Percentiles rank a stretch among this genome's conserved stretches.
Conservation (phyloP, 2,888 invertebrate genomes). For the Flexamia atlantica region DNA sequence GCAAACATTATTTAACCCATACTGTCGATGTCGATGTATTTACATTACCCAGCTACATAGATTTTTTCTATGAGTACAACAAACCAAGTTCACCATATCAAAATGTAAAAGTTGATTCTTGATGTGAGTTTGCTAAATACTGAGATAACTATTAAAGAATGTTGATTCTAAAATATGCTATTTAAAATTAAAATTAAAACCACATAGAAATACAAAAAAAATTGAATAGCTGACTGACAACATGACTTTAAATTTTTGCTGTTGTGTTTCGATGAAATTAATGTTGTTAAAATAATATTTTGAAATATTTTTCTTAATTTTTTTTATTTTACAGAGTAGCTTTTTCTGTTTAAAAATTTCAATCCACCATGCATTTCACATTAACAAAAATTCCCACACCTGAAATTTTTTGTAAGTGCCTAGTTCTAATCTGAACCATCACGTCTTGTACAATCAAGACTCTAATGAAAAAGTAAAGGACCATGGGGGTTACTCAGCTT, state of each 20-base stretch:
- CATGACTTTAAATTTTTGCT: no score
- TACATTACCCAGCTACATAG: background rate
- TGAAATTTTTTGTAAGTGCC: background rate
- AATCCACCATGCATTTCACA: no score
- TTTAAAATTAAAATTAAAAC: background rate
- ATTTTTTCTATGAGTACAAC: background rate
- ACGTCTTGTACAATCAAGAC: slow-evolving; percentile 21
- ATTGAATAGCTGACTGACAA: no score
- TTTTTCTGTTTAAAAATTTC: no score
- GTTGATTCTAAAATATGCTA: no score
- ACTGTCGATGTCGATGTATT: background rate
- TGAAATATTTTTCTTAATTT: no score
- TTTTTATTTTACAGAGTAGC: no score
- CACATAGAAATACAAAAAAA: background rate
- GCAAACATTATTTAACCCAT: background rate
- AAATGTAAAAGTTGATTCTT: no score
- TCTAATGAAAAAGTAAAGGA: background rate
- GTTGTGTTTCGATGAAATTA: no score
- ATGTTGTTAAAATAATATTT: no score
- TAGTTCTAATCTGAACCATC: background rate
- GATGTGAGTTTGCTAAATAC: background rate
- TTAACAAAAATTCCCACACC: no score
- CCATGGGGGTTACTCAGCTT: background rate
- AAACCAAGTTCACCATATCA: background rate
- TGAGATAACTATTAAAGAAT: background rate